Evolutionary conservation across 1,140 invertebrate genomes (phyloP), one percentile per base, ranked within the genome.

Genomic region (Panonychus citri): DNA sequence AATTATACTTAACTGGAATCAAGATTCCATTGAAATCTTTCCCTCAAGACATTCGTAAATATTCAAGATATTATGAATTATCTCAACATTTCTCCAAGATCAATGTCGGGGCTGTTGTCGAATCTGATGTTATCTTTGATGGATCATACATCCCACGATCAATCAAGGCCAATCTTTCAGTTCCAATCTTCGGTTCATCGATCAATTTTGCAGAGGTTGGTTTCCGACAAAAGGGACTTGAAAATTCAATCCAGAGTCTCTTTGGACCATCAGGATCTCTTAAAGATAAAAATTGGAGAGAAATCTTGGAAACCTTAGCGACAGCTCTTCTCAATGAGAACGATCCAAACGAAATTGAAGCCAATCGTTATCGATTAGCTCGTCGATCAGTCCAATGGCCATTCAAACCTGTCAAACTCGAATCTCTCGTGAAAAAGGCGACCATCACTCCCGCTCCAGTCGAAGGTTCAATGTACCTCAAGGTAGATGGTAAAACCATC

Each of bases 401-500:
- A 7, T 48, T 48, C n/a, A 48, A 8, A 8, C 25, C 25, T 48
- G 8, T 25, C 17, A 48, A 48, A 25, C 1, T 25, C 7, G 25
- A 53, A 28, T n/a, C 27, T 19, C 17, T 30, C 5, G 27, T 21
- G 5, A 24, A 42, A 53, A 53, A 19, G 17, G 25, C 27, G n/a
- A 19, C 43, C 43, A 25, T 48, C 25, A 48, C 43, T 8, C 8
- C n/a, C 43, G 43, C n/a, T 7, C 43, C 25, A 25, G 12, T 52
- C 25, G 24, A 26, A 5, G 13, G 57, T 5, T 19, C n/a, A 3
- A 34, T 59, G 21, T 39, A 46, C 19, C 43, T 59, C 3, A 46
- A 46, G 21, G 46, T 59, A 19, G 58, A 59, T 25, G 58, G 58
- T 21, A 59, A 59, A 42, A 59, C 49, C 1, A 37, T 59, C 30